Evolutionary conservation across 1,140 invertebrate species (phyloP).

Genomic region (Drosophila pallidifrons): DNA sequence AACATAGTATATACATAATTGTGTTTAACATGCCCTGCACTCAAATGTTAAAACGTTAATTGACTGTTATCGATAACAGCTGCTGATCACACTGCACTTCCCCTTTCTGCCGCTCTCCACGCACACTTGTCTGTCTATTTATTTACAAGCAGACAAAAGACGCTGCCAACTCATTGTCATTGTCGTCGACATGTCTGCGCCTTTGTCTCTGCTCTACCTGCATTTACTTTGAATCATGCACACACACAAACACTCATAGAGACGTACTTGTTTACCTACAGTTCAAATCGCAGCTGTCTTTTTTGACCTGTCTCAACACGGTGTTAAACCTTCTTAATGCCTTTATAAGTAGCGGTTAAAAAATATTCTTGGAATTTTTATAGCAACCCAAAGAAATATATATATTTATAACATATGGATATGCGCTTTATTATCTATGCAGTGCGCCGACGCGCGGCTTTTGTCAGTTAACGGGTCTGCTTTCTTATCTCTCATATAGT

Average conservation of each 20-base stretch:
- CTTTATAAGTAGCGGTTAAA: conserved; percentile 43
- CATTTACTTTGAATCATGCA: conserved; percentile 17
- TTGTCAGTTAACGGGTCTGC: conserved; percentile 7
- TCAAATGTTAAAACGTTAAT: conserved; percentile 15
- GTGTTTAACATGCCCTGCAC: conserved; percentile 20
- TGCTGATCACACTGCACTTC: conserved; percentile 25
- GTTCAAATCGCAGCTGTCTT: conserved; percentile 22
- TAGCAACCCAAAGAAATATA: conserved; percentile 19
- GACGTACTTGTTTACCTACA: neutral
- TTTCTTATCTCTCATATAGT: conserved; percentile 17
- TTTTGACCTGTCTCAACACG: conserved; percentile 66
- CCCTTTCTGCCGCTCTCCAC: conserved; percentile 18
- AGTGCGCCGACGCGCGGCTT: conserved; percentile 6
- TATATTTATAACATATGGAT: conserved; percentile 2
- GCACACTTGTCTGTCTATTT: conserved; percentile 12
- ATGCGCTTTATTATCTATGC: conserved; percentile 17
- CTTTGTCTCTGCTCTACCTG: conserved; percentile 41
- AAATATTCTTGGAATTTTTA: conserved; percentile 37
- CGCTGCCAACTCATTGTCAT: conserved; percentile 56
- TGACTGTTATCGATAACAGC: conserved; percentile 38
- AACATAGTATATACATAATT: conserved; percentile 27
- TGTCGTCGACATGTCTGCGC: conserved; percentile 49
- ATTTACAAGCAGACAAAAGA: conserved; percentile 39
- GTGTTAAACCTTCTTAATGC: conserved; percentile 18
- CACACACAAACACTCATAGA: conserved; percentile 3